A percentile compares a stretch with the other conserved stretches of the same genome.
These are phyloP conservation scores for Carassius gibelio DNA, from an alignment of 2,113 vertebrate species.

Conservation along the genomic window DNA sequence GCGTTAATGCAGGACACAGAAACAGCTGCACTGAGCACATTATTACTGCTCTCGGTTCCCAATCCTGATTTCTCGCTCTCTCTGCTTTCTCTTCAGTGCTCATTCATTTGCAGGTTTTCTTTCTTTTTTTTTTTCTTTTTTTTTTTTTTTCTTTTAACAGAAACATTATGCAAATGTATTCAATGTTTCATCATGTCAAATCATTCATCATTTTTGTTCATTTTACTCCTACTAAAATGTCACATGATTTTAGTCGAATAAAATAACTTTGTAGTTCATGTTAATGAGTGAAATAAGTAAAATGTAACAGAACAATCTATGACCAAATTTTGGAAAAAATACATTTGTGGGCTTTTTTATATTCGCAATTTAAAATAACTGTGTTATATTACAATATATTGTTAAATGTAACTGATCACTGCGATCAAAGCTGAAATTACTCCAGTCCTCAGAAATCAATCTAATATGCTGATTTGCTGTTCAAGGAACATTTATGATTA, in stretches of 20 bases:
- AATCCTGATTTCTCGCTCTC: not conserved
- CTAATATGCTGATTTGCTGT: not conserved
- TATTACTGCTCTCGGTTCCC: constrained; percentile 63
- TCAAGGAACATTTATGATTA: not conserved
- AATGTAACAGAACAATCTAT: not conserved
- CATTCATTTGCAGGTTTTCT: not conserved
- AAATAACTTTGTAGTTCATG: not conserved
- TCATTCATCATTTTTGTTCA: not conserved
- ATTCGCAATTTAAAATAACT: not conserved
- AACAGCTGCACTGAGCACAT: constrained; percentile 68
- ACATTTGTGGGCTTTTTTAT: not conserved
- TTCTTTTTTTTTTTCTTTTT: no score
- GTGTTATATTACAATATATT: no score
- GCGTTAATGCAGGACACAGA: constrained; percentile 65
- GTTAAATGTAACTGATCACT: no score
- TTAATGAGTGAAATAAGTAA: not conserved
- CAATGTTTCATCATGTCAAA: not conserved
- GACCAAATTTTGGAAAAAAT: no score
- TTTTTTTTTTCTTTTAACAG: not conserved
- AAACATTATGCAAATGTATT: not conserved
- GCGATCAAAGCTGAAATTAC: no score
- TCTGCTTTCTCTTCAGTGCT: not conserved
- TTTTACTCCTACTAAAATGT: not conserved
- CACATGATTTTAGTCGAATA: not conserved
- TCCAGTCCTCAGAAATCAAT: not conserved